Percentiles rank a stretch among this genome's conserved stretches.
Conservation (phyloP, 92 coral and sea anemone species). For the Blastomussa wellsi region DNA sequence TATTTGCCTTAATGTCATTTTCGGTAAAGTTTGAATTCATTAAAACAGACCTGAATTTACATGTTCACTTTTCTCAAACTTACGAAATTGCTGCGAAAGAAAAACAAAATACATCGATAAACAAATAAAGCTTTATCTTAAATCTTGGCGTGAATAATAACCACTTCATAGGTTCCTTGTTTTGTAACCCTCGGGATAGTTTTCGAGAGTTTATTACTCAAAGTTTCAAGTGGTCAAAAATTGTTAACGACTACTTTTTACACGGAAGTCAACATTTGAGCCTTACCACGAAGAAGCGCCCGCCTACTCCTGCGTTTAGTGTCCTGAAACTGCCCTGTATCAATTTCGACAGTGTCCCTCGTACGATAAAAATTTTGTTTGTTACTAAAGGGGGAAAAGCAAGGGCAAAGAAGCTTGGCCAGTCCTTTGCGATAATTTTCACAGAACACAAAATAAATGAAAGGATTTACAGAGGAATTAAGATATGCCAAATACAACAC, state of each 20-base stretch:
- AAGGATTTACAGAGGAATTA: conserved; percentile 30
- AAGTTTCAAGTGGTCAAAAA: background rate
- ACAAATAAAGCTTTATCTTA: background rate
- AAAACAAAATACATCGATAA: background rate
- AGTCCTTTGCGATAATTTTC: conserved; percentile 32
- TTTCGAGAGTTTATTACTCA: background rate
- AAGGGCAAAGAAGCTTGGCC: background rate
- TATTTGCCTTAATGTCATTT: background rate
- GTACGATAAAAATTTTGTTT: background rate
- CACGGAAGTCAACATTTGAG: background rate
- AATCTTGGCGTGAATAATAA: background rate
- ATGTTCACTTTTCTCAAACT: background rate
- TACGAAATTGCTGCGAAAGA: background rate
- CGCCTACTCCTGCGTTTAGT: background rate
- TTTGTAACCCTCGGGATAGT: background rate
- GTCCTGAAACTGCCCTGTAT: background rate
- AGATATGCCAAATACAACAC: conserved; percentile 16
- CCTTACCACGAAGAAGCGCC: background rate
- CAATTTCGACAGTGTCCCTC: background rate
- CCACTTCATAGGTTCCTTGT: background rate
- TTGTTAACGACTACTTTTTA: background rate
- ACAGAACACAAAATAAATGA: conserved; percentile 26
- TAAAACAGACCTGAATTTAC: background rate
- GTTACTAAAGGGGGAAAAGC: background rate
- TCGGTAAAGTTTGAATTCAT: conserved; percentile 1